Evolutionary conservation across 2,113 vertebrate genomes (phyloP).

Genomic region (Catagonus wagneri): DNA sequence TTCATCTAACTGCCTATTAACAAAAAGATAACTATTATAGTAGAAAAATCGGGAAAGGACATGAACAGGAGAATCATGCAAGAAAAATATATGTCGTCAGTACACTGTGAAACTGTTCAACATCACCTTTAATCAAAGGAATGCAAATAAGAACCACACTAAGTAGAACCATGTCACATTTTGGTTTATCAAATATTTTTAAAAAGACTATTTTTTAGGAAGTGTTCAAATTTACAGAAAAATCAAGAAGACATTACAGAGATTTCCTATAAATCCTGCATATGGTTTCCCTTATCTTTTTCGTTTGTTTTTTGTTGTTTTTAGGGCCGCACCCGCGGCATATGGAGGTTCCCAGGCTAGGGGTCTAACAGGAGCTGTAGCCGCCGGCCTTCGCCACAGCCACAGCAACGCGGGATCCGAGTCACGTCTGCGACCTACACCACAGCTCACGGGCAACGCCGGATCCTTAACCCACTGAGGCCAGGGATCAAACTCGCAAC

Average conservation of each 20-base stretch:
- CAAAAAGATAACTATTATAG: background rate
- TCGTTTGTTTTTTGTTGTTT: too few species aligned
- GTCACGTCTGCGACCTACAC: too few species aligned
- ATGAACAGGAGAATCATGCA: constrained; percentile 27
- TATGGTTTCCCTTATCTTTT: constrained; percentile 14
- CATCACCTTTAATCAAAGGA: constrained; percentile 36
- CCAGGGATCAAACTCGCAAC: too few species aligned
- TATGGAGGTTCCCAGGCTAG: too few species aligned
- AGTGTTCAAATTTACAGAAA: constrained; percentile 35
- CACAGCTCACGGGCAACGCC: too few species aligned
- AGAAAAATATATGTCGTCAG: background rate
- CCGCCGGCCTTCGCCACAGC: too few species aligned
- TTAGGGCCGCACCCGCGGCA: too few species aligned
- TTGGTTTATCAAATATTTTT: constrained; percentile 42
- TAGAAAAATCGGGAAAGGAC: constrained; percentile 22
- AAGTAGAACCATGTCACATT: constrained; percentile 20
- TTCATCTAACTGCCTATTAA: constrained; percentile 53
- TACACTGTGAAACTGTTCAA: background rate
- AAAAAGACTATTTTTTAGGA: constrained; percentile 9
- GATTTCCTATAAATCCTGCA: background rate
- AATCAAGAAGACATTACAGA: constrained; percentile 16
- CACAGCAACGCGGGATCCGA: too few species aligned
- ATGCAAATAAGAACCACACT: constrained; percentile 27
- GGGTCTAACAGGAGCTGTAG: too few species aligned
- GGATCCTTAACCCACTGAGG: too few species aligned